These are phyloP conservation scores for Macrotus californicus DNA, from an alignment of 2,113 vertebrate genomes.

Conservation along the genomic window DNA sequence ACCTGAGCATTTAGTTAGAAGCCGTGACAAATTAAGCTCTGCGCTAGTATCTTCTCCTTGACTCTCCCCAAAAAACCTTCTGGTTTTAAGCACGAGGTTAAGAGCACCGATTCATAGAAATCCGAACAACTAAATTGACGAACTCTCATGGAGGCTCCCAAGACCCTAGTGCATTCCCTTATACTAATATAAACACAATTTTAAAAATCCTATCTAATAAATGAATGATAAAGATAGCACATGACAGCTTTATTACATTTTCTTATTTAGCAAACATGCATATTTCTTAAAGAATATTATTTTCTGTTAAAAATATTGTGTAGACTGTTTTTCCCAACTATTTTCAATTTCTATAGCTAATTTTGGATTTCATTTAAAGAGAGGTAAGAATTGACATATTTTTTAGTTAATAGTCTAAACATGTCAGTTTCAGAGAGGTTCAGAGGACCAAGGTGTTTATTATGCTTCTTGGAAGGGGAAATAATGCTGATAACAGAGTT, in stretches of 20 bases:
- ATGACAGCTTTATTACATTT: neutral
- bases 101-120: neutral
- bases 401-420: constrained; percentile 31
- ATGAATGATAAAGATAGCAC: neutral
- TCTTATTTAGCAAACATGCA: neutral
- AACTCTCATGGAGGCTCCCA: neutral
- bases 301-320: neutral
- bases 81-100: neutral
- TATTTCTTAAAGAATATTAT: neutral
- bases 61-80: neutral
- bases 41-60: neutral
- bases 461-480: neutral
- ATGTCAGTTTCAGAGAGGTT: constrained; percentile 8
- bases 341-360: constrained; percentile 31
- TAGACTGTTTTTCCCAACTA: neutral
- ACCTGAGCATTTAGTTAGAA: neutral
- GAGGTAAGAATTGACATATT: constrained; percentile 30
- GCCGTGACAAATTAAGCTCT: neutral
- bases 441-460: constrained; percentile 33
- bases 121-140: neutral
- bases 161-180: neutral
- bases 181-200: neutral
- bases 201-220: neutral
- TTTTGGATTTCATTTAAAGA: constrained; percentile 29
- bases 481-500: constrained; percentile 15